Conservation (phyloP, 2,797 vertebrate species). For the Glyptemys insculpta region DNA sequence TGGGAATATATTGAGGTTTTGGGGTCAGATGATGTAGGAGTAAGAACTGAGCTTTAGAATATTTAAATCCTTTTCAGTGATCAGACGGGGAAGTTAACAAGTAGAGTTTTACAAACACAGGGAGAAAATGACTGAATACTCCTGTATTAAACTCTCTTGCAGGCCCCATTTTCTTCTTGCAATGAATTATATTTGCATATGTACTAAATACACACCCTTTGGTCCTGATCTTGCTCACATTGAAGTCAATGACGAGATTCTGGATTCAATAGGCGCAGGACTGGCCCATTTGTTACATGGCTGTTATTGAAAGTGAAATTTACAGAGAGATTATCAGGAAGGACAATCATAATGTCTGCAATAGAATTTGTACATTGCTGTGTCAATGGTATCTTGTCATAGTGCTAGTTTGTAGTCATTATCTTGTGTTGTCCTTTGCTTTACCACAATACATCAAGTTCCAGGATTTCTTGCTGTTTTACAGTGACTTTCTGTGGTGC, state of each 20-base stretch:
- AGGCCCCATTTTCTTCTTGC: neutral
- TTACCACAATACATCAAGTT: neutral
- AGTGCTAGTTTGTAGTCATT: neutral
- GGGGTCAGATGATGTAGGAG: constrained; percentile 20
- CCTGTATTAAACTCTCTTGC: neutral
- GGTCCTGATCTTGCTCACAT: neutral
- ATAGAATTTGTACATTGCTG: neutral
- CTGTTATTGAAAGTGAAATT: neutral
- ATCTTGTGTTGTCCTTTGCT: neutral
- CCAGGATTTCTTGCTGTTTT: constrained; percentile 18
- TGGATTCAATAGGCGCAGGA: constrained; percentile 28
- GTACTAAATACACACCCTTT: neutral
- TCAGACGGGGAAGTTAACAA: constrained; percentile 27
- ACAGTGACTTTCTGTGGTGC: constrained; percentile 32
- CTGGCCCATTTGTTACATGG: neutral
- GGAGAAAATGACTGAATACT: neutral
- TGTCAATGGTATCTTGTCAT: neutral
- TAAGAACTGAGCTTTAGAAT: neutral
- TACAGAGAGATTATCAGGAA: neutral
- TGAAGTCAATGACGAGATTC: constrained; percentile 24
- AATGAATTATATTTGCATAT: constrained; percentile 16
- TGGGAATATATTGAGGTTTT: constrained; percentile 27
- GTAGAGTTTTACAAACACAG: neutral
- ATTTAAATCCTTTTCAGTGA: constrained; percentile 31
- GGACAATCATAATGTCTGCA: neutral